Percentiles rank a stretch among this genome's conserved stretches.
Conservation (phyloP, 2,113 vertebrate genomes). For the Podarcis cretensis region DNA sequence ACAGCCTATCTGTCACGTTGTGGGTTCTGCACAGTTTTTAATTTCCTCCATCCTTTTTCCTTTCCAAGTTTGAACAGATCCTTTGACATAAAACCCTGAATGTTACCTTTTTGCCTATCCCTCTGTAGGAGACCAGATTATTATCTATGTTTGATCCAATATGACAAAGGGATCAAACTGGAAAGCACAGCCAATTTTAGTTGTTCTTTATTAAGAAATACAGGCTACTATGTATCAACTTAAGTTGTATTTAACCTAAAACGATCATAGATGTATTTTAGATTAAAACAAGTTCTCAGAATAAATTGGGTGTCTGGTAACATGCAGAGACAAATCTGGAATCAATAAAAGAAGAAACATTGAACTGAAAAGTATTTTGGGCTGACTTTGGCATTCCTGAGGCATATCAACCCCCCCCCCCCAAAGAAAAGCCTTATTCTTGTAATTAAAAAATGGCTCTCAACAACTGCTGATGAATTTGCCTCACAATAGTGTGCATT, state of each 20-base stretch:
- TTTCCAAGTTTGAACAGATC: conserved; percentile 37
- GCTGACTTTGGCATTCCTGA: background rate
- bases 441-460: background rate
- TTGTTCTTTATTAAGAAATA: background rate
- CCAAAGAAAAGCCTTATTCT: background rate
- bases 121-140: conserved; percentile 37
- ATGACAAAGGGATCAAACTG: background rate
- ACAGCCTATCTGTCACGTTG: conserved; percentile 13
- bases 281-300: background rate
- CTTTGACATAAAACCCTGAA: conserved; percentile 33
- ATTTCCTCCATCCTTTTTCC: background rate
- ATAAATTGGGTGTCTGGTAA: background rate
- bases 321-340: background rate
- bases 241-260: background rate
- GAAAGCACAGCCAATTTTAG: background rate
- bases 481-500: conserved; percentile 25
- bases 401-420: background rate
- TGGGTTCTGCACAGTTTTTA: conserved; percentile 7
- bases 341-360: background rate
- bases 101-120: conserved; percentile 22
- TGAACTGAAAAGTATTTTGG: background rate
- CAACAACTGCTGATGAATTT: background rate
- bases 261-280: background rate
- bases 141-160: background rate
- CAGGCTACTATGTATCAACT: background rate